Conservation (phyloP, 2,888 invertebrate species). For the Dryobotodes eremita region DNA sequence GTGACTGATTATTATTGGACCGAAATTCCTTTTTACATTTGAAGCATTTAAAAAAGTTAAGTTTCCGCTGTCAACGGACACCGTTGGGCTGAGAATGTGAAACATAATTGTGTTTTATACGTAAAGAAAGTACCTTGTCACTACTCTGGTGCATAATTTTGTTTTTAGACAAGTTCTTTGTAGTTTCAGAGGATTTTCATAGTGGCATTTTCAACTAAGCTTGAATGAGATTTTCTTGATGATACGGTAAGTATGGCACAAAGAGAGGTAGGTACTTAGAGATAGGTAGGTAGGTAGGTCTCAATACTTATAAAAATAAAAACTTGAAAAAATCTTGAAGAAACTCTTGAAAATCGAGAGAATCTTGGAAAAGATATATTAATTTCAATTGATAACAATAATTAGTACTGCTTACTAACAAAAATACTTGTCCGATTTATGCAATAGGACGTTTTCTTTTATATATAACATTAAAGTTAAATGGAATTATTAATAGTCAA, state of each 20-base stretch:
- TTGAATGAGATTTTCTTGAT: background rate
- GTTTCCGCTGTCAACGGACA: conserved; percentile 7
- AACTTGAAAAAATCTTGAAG: background rate
- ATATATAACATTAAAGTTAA: conserved; percentile 11
- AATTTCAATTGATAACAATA: background rate
- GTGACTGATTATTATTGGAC: conserved; percentile 10
- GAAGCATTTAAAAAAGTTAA: background rate
- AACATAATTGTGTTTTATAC: too few relatives aligned
- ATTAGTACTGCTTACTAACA: too few relatives aligned
- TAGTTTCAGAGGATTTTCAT: too few relatives aligned
- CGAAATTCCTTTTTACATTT: background rate
- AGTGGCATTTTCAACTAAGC: background rate
- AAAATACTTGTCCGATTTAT: conserved; percentile 1
- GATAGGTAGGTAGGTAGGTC: background rate
- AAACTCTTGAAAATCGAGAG: background rate
- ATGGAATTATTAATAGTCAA: background rate
- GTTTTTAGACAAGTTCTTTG: background rate
- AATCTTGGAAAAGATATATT: background rate
- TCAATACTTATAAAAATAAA: background rate
- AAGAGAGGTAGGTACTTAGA: background rate
- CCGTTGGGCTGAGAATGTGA: background rate
- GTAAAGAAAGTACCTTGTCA: background rate
- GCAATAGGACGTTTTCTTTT: conserved; percentile 13
- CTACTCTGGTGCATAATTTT: background rate
- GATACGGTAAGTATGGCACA: background rate